These are phyloP conservation scores for Manacus vitellinus DNA, from an alignment of 2,113 vertebrate species.

Conservation along the genomic window DNA sequence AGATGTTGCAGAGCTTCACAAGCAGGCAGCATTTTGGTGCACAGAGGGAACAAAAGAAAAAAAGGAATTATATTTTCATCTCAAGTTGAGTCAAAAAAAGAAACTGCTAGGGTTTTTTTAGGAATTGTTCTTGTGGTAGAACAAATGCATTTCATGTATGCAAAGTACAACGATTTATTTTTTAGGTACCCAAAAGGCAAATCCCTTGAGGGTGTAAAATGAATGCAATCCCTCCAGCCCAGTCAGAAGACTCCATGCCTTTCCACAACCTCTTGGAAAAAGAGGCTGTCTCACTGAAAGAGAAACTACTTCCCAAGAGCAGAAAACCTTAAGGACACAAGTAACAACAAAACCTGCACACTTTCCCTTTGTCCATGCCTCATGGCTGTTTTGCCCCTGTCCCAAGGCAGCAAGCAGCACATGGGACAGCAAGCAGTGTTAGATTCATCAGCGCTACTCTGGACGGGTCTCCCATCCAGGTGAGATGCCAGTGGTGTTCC, in stretches of 20 bases:
- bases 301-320: background rate
- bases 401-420: accelerated
- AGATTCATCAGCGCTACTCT: accelerated
- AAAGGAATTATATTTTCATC: background rate
- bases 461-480: background rate
- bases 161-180: background rate
- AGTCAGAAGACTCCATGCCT: background rate
- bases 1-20: background rate
- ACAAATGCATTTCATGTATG: background rate
- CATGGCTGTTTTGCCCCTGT: background rate
- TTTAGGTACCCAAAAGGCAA: background rate
- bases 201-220: background rate
- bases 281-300: background rate
- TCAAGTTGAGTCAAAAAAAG: background rate
- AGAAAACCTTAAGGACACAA: background rate
- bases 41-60: background rate
- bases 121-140: background rate
- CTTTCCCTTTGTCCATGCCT: background rate
- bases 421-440: background rate
- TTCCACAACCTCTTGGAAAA: background rate
- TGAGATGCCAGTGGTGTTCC: accelerated
- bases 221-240: background rate
- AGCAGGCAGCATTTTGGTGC: background rate
- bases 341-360: background rate
- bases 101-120: background rate